phyloP scores from a whole-genome alignment of 2,888 invertebrate species.

The Conomelus anceps region DNA sequence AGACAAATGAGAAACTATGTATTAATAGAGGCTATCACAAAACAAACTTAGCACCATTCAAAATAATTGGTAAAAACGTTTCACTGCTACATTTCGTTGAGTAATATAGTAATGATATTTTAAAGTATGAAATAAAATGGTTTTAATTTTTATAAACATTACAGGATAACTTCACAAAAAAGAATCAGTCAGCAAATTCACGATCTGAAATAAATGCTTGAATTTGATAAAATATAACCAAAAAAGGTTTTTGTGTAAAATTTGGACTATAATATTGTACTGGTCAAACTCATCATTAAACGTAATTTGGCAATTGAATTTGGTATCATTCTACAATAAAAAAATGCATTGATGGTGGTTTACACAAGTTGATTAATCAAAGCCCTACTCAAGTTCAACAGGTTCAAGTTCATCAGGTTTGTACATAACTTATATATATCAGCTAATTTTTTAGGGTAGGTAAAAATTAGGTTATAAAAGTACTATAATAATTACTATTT shows the following conservation, averaged over 20 bases:
- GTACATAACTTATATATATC: neutral
- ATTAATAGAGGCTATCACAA: neutral
- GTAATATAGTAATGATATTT: neutral
- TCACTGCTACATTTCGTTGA: neutral
- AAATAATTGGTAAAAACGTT: neutral
- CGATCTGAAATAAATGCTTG: too few relatives aligned
- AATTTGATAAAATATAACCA: too few relatives aligned
- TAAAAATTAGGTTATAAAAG: neutral
- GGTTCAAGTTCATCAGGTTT: too few relatives aligned
- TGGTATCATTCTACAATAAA: neutral
- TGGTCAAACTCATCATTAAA: neutral
- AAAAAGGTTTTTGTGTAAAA: neutral
- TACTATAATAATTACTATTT: neutral
- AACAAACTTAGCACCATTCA: neutral
- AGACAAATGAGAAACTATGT: neutral
- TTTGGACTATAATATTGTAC: neutral
- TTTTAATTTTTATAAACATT: neutral
- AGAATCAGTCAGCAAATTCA: neutral
- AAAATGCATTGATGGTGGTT: neutral
- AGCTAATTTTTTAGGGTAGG: neutral
- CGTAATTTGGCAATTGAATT: neutral
- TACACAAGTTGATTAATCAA: too few relatives aligned
- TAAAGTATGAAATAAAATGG: neutral
- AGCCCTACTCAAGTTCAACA: too few relatives aligned
- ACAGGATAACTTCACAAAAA: neutral